Base-by-base conservation (phyloP, 2,888 invertebrate genomes). In the Philhelius pedissequus region DNA sequence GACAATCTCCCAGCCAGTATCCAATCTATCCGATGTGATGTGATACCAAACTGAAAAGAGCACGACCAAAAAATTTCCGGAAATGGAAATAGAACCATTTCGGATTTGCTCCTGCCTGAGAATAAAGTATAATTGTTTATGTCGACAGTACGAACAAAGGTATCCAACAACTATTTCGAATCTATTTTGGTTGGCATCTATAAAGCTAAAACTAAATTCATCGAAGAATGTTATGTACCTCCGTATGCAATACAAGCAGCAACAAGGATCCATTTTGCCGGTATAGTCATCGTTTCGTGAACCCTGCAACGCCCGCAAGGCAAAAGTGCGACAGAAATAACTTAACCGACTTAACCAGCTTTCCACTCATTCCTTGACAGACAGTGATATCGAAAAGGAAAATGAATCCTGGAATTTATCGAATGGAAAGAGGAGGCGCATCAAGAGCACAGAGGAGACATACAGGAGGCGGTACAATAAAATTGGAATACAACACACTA, bases 321-420 rank as follows among this genome's bases (percentile, higher is more conserved):
- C 15, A 56, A 58, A 50, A 70, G 54, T 35, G 62, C 62, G 48
- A 75, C 25, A 43, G 32, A 48, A 82, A 82, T 76, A 68, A 62
- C 77, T 82, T 64, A 54, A 56, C 64, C n/a, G 62, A 35, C 32
- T 43, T 45, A 58, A 69, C 27, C 77, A 50, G 27, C 35, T 22
- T 11, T 18, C 60, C 45, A 27, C 4, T 40, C 35, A 27, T 43
- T 64, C 35, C 58, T 56, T 68, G 71, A 45, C 64, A 64, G 54
- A 66, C 60, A 69, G 50, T 43, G 30, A 69, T 45, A 75, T 66
- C 64, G 58, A 69, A 64, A 30, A 60, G 43, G 79, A 74, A 75
- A 79, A 83, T 74, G 74, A 79, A 79, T 79, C 70, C 74, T 66
- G 58, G 74, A 78, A 70, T 75, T 74, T 75, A 79, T 78, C 69